phyloP scores from a whole-genome alignment of 1,140 invertebrate genomes.

The Drosophila seguyi region DNA sequence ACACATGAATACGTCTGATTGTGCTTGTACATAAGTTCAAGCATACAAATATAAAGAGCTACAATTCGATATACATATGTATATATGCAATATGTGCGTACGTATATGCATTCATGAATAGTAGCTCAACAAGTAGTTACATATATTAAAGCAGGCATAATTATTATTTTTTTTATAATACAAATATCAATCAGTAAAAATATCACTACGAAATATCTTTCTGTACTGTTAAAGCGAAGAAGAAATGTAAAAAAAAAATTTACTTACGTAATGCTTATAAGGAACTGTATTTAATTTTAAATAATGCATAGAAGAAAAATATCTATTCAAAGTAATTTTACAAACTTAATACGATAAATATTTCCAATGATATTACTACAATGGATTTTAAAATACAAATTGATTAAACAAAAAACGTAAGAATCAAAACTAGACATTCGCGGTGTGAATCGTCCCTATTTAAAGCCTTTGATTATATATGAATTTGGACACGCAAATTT shows the following conservation, averaged over 20 bases:
- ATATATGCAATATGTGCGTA: not conserved
- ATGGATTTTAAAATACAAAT: too few species aligned
- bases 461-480: too few species aligned
- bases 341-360: too few species aligned
- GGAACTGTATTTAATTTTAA: too few species aligned
- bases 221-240: not conserved
- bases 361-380: too few species aligned
- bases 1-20: conserved; percentile 71
- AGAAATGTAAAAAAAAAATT: not conserved
- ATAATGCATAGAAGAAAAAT: too few species aligned
- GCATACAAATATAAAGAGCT: conserved; percentile 48
- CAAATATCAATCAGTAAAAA: not conserved
- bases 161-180: not conserved
- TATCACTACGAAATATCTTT: not conserved
- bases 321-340: too few species aligned
- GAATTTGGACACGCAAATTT: too few species aligned
- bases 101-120: not conserved
- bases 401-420: too few species aligned
- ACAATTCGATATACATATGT: conserved; percentile 26
- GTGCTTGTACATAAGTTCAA: conserved; percentile 25
- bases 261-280: too few species aligned
- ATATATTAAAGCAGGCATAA: not conserved
- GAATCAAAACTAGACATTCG: too few species aligned
- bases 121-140: not conserved
- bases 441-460: too few species aligned